Evolutionary conservation across 2,888 invertebrate species (phyloP), one percentile per base, ranked within the genome.

Genomic region (Syrista parreyssii): DNA sequence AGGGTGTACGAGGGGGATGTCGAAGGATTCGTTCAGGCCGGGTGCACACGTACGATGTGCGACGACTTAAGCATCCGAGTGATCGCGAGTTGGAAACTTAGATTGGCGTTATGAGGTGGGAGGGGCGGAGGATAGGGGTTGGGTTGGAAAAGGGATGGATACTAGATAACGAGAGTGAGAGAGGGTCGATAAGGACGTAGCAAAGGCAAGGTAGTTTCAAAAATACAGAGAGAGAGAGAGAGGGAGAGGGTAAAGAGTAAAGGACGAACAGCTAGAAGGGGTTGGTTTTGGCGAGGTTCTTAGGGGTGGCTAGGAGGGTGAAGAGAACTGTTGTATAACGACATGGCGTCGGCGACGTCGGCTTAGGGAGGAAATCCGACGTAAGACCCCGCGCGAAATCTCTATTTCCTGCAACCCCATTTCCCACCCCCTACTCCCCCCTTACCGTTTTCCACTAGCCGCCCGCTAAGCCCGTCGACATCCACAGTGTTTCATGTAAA

Each of bases 331-430:
- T n/a, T 35, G 73, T 73, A 40, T 40, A 35, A 73, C 73, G 73
- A 12, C 73, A 73, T n/a, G 73, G 73, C 34, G 34, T n/a, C 12
- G 69, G 73, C 71, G 71, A 71, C 71, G 71, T 81, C 86, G 86
- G 87, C 87, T 90, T 89, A 89, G 82, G 85, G 81, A 84, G 81
- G 81, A 90, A 90, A 90, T 89, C 90, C 88, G 82, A 85, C 86
- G 86, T 89, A 90, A 90, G 88, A 88, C 86, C 85, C 81, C 73
- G 55, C 79, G 82, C 83, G 85, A 87, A 87, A 88, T 88, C 88
- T 87, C 88, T 86, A 86, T 89, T 89, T 88, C 86, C 86, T 69
- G 69, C 69, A 31, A 30, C 69, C 40, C 69, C 69, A 69, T 30
- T 32, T 32, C 0, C 69, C 9, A 12, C 69, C 30, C 9, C 69